Conservation (phyloP, 1,140 invertebrate genomes). For the Temnothorax nylanderi region DNA sequence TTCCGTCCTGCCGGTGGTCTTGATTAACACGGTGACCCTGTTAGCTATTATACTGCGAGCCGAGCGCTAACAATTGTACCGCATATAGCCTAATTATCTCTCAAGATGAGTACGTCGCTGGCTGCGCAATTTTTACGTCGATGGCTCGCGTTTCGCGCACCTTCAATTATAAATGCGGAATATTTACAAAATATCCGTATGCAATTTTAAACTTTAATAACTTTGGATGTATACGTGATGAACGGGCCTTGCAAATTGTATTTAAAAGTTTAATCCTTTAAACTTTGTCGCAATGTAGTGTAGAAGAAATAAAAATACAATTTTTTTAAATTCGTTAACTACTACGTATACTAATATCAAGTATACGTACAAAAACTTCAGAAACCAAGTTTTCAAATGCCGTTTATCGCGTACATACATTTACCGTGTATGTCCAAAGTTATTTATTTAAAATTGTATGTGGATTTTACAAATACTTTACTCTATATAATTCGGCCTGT, state of each 20-base stretch:
- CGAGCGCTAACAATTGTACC: constrained; percentile 13
- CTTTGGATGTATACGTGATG: background rate
- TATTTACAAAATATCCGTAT: background rate
- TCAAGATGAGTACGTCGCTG: background rate
- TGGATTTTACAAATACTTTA: background rate
- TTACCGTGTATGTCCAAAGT: background rate
- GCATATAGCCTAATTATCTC: background rate
- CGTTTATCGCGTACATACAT: background rate
- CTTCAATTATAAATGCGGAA: background rate
- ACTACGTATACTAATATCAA: background rate
- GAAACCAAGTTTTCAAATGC: background rate
- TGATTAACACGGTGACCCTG: constrained; percentile 41
- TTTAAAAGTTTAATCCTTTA: background rate
- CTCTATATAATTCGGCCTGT: background rate
- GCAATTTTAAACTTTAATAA: background rate
- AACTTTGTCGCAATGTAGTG: background rate
- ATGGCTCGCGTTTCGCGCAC: background rate
- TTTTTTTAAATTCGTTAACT: background rate
- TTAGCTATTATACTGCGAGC: constrained; percentile 3
- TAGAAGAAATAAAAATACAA: background rate
- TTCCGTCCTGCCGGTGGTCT: constrained; percentile 46
- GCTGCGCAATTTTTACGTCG: background rate
- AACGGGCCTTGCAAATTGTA: background rate
- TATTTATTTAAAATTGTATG: background rate
- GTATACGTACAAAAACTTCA: background rate